A percentile compares a stretch with the other conserved stretches of the same genome.
Evolutionary conservation across 2,888 invertebrate genomes (phyloP).

Genomic region (Lepidocyrtoides sp.): DNA sequence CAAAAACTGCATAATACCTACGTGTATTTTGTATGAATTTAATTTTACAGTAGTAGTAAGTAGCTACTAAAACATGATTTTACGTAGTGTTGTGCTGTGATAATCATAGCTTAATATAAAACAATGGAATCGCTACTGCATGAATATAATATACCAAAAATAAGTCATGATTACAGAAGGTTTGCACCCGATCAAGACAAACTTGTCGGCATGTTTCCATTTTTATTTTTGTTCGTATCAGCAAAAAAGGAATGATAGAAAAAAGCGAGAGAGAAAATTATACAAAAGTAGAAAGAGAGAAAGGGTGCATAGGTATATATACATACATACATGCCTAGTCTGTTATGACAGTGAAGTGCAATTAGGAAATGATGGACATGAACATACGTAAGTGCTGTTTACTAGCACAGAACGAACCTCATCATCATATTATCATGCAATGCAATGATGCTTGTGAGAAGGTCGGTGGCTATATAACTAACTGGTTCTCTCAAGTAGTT

Average conservation of each 20-base stretch:
- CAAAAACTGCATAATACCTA: no score
- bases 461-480: conserved; percentile 7
- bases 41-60: background rate
- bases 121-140: background rate
- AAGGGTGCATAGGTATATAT: background rate
- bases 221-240: conserved; percentile 26
- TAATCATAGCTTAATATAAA: conserved; percentile 1
- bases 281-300: background rate
- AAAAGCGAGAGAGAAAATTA: background rate
- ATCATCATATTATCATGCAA: background rate
- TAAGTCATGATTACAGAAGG: background rate
- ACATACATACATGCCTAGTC: no score
- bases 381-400: background rate
- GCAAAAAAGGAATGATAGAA: no score
- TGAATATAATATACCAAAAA: background rate
- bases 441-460: background rate
- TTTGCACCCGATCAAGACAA: conserved; percentile 21
- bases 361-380: conserved; percentile 51
- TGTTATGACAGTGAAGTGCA: conserved; percentile 15
- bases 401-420: background rate
- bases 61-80: background rate
- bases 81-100: background rate
- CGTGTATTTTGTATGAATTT: no score
- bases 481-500: conserved; percentile 47
- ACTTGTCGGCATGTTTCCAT: conserved; percentile 23